phyloP scores from a whole-genome alignment of 92 coral and sea anemone genomes.

The Zoanthus sansibaricus region DNA sequence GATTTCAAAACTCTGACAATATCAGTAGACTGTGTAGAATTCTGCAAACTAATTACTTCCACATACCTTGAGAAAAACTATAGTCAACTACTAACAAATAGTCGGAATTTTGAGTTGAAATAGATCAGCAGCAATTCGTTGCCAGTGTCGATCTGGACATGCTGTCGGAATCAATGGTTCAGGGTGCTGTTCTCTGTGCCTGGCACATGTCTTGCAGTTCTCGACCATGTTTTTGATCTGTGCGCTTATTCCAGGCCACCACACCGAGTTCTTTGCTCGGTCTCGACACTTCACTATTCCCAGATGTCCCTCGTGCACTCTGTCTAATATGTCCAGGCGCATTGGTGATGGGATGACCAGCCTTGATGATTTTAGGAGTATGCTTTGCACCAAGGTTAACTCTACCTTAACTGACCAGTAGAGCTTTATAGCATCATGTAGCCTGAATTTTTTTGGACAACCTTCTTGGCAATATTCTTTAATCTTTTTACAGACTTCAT shows the following conservation, averaged over 20 bases:
- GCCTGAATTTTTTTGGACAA: neutral
- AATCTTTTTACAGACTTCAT: slow-evolving; percentile 18
- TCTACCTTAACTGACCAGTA: slow-evolving; percentile 39
- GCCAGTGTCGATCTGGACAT: too few relatives aligned
- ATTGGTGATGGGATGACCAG: too few relatives aligned
- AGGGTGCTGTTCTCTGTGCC: too few relatives aligned
- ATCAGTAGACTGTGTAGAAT: too few relatives aligned
- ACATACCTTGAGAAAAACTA: too few relatives aligned
- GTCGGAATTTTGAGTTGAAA: too few relatives aligned
- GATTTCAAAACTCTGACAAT: too few relatives aligned
- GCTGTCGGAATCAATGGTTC: neutral
- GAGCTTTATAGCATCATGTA: neutral
- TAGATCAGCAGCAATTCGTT: too few relatives aligned
- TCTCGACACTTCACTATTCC: slow-evolving; percentile 14
- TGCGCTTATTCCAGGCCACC: slow-evolving; percentile 44
- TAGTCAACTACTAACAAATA: too few relatives aligned
- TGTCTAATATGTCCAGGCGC: neutral
- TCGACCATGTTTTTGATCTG: neutral
- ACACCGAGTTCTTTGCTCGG: slow-evolving; percentile 17
- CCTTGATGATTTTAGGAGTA: neutral
- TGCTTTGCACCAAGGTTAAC: slow-evolving; percentile 24
- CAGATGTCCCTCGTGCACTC: slow-evolving; percentile 23
- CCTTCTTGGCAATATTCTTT: slow-evolving; percentile 54
- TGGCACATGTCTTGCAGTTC: too few relatives aligned
- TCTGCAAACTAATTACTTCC: too few relatives aligned